Percentiles rank a stretch among this genome's conserved stretches.
These are phyloP conservation scores for Arizona elegans DNA, from an alignment of 2,113 vertebrate genomes.

Conservation along the genomic window DNA sequence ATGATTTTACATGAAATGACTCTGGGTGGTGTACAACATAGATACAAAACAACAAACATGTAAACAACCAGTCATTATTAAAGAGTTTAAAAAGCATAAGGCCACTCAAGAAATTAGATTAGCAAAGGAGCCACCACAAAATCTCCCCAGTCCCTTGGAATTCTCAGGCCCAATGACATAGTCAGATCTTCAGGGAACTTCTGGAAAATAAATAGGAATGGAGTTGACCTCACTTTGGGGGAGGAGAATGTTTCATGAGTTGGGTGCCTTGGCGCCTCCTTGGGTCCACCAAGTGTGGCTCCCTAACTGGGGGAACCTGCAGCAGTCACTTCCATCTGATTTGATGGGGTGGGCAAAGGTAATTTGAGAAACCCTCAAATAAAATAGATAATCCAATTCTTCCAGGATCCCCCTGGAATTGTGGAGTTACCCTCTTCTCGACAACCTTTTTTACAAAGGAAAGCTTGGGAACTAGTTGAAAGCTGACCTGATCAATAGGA, in stretches of 20 bases:
- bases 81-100: neutral
- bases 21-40: neutral
- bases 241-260: neutral
- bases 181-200: neutral
- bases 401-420: neutral
- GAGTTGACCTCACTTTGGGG: neutral
- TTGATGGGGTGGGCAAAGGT: neutral
- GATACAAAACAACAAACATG: neutral
- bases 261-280: neutral
- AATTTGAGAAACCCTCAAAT: neutral
- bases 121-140: neutral
- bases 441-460: neutral
- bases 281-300: neutral
- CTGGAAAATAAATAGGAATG: neutral
- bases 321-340: neutral
- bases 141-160: neutral
- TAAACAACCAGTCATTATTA: neutral
- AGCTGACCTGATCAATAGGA: neutral
- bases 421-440: neutral
- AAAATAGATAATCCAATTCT: neutral
- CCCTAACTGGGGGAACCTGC: neutral
- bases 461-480: neutral
- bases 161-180: neutral
- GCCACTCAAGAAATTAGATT: neutral
- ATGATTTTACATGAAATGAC: neutral